A percentile compares a stretch with the other conserved stretches of the same genome.
phyloP scores from a whole-genome alignment of 2,113 vertebrate genomes.

The Coptodon rendalli region DNA sequence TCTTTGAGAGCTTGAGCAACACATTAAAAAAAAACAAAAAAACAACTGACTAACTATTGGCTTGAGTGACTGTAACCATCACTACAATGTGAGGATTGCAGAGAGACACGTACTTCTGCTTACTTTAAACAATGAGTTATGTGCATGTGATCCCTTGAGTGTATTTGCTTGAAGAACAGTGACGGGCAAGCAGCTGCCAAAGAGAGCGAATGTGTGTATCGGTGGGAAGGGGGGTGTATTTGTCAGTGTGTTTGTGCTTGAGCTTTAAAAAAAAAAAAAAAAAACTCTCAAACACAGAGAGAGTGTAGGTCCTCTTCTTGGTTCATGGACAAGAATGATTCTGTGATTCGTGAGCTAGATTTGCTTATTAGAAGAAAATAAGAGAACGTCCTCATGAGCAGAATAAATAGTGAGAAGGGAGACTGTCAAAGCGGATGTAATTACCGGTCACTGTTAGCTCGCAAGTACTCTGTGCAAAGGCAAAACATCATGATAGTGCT shows the following conservation, averaged over 20 bases:
- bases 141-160: constrained; percentile 35
- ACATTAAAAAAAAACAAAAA: background rate
- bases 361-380: constrained; percentile 24
- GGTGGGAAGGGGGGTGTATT: background rate
- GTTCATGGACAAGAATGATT: background rate
- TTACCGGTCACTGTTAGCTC: background rate
- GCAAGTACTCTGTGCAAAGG: background rate
- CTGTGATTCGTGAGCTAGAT: background rate
- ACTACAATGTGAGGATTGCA: constrained; percentile 6
- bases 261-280: background rate
- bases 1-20: background rate
- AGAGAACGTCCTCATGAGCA: background rate
- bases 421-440: constrained; percentile 3
- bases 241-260: background rate
- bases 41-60: no score
- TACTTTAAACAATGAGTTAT: constrained; percentile 37
- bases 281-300: background rate
- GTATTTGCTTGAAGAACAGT: constrained; percentile 17
- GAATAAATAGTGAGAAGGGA: constrained; percentile 20
- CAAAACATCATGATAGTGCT: background rate
- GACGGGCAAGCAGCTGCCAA: background rate
- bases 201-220: background rate
- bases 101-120: constrained; percentile 4
- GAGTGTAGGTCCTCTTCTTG: background rate
- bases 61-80: background rate